Evolutionary conservation across 2,113 vertebrate genomes (phyloP), one percentile per base, ranked within the genome.

Genomic region (Echinops telfairi): DNA sequence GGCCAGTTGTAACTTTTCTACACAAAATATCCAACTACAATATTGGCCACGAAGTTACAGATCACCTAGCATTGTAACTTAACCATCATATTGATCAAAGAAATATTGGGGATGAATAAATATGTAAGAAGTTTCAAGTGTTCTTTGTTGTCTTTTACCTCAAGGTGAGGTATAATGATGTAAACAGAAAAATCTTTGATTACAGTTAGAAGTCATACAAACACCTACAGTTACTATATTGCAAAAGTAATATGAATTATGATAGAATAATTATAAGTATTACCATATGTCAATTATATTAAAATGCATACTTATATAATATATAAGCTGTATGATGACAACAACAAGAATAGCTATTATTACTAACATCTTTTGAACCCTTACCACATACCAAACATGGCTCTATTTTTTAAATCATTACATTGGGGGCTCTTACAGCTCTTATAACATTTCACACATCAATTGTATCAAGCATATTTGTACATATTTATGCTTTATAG

Each of bases 121-220:
- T 36, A 71, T 16, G 29, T 27, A 78, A 71, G 10, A 78, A 19
- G 17, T 58, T 85, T 80, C 25, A 25, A 76, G 23, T 40, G 9
- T 31, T 6, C 0, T 71, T 73, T 70, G 66, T 17, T 70, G 66
- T 90, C 73, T 89, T 29, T 53, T 20, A 62, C 60, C 14, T 83
- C 76, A 77, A 60, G 33, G 2, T 68, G 19, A 71, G 57, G 3
- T 79, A 7, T 31, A 9, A 36, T 4, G 71, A 38, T 19, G 1
- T 77, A 82, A 73, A 16, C 7, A 78, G 27, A 94, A 75, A 40
- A 9, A 58, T 60, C n/a, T 94, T 86, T 88, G 36, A 73, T 40
- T 64, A 27, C 1, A 53, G 19, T 75, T 10, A 76, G 25, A 83
- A 90, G 25, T 71, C 88, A 23, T 64, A 33, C 81, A 53, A 88